Evolutionary conservation across 1,140 invertebrate genomes (phyloP).

Genomic region (Drosophila arawakana): DNA sequence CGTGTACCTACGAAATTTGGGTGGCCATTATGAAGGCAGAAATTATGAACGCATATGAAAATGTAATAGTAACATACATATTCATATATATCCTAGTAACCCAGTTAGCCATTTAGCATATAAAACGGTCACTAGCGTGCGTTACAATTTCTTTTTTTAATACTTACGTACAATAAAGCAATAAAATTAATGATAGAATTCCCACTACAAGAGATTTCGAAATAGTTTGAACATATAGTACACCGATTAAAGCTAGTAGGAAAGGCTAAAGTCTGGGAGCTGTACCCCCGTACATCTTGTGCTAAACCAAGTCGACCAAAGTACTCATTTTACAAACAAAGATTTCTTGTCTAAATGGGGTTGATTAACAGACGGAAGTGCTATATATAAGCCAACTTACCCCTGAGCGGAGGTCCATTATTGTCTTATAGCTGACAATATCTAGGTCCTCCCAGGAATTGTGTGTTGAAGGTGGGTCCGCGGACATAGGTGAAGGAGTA

Average conservation of each 20-base stretch:
- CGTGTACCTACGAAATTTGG: constrained; percentile 61
- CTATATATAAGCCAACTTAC: constrained; percentile 77
- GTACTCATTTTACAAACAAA: too few relatives aligned
- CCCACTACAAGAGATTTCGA: neutral
- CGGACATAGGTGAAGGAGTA: constrained; percentile 28
- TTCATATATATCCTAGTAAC: constrained; percentile 69
- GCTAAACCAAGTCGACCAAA: too few relatives aligned
- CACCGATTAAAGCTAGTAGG: neutral
- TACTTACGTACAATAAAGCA: constrained; percentile 1
- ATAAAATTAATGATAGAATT: constrained; percentile 2
- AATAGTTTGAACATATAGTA: neutral
- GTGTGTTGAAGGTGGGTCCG: constrained; percentile 46
- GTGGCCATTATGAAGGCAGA: constrained; percentile 64
- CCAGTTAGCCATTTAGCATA: constrained; percentile 71
- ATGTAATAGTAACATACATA: constrained; percentile 12
- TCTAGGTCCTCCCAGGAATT: constrained; percentile 86
- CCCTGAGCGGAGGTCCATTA: constrained; percentile 86
- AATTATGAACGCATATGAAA: constrained; percentile 80
- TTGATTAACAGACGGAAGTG: neutral
- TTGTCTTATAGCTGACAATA: constrained; percentile 85
- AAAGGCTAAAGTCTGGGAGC: too few relatives aligned
- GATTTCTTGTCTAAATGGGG: too few relatives aligned
- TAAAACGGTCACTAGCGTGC: constrained; percentile 47
- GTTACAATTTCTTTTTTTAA: constrained; percentile 44
- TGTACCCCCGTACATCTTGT: too few relatives aligned